A percentile compares a stretch with the other conserved stretches of the same genome.
These are phyloP conservation scores for Caenorhabditis becei DNA, from an alignment of 2,888 invertebrate species.

Conservation along the genomic window DNA sequence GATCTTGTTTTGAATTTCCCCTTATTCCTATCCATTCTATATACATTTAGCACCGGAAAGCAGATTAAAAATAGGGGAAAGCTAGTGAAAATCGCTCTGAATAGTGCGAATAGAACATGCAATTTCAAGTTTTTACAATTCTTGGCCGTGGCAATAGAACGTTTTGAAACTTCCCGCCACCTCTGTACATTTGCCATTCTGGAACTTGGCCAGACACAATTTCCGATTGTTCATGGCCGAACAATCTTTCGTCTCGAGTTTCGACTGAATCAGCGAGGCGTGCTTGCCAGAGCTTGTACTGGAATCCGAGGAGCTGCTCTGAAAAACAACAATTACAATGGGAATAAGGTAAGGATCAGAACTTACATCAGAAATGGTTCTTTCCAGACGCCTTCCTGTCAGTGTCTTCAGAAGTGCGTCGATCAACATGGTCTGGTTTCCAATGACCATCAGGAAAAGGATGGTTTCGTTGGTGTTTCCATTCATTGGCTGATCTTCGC, in stretches of 20 bases:
- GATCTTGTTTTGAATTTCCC: conserved; percentile 30
- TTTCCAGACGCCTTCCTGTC: conserved; percentile 36
- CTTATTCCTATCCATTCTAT: conserved; percentile 44
- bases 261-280: conserved; percentile 28
- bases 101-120: background rate
- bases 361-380: conserved; percentile 49
- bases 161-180: conserved; percentile 56
- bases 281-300: conserved; percentile 40
- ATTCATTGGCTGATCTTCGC: conserved; percentile 25
- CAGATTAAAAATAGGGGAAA: conserved; percentile 1
- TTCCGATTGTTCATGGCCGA: conserved; percentile 36
- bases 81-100: conserved; percentile 8
- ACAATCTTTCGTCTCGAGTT: conserved; percentile 29
- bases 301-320: conserved; percentile 56
- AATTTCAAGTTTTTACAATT: conserved; percentile 10
- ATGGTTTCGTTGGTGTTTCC: conserved; percentile 17
- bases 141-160: conserved; percentile 36
- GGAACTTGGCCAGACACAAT: conserved; percentile 53
- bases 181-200: conserved; percentile 56
- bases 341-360: background rate
- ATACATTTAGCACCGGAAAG: conserved; percentile 48
- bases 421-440: conserved; percentile 40
- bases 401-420: conserved; percentile 47
- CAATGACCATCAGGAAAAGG: conserved; percentile 41
- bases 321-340: conserved; percentile 16